These are phyloP conservation scores for Actias luna DNA, from an alignment of 2,888 invertebrate species.

Conservation along the genomic window DNA sequence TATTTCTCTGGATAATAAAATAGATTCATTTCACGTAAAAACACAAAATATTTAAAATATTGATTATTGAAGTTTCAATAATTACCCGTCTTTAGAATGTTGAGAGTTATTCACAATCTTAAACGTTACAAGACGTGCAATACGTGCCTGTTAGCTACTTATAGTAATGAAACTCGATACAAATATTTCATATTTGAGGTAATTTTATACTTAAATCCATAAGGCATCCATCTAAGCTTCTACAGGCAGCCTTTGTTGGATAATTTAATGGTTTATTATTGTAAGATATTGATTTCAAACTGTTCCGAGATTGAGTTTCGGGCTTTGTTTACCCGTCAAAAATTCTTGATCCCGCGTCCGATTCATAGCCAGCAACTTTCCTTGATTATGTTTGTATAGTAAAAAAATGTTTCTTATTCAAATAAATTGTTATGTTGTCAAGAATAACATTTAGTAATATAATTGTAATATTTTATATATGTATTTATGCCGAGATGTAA, in stretches of 20 bases:
- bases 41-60: too few species aligned
- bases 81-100: too few species aligned
- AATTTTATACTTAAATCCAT: neutral
- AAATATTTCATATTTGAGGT: neutral
- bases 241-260: slow-evolving; percentile 2
- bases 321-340: slow-evolving; percentile 6
- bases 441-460: too few species aligned
- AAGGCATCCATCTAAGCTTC: neutral
- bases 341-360: slow-evolving; percentile 12
- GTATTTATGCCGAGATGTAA: too few species aligned
- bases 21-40: too few species aligned
- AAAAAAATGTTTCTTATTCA: too few species aligned
- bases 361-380: slow-evolving; percentile 2
- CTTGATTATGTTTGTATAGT: neutral
- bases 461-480: too few species aligned
- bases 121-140: too few species aligned
- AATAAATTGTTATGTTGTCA: neutral
- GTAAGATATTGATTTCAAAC: slow-evolving; percentile 8
- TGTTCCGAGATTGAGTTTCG: slow-evolving; percentile 4
- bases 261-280: slow-evolving; percentile 9
- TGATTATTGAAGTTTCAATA: too few species aligned
- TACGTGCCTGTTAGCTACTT: neutral
- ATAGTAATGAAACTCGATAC: neutral
- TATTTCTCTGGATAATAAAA: too few species aligned
- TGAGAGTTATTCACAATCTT: too few species aligned